Conservation (phyloP, 2,797 vertebrate genomes). For the Poecilia picta region DNA sequence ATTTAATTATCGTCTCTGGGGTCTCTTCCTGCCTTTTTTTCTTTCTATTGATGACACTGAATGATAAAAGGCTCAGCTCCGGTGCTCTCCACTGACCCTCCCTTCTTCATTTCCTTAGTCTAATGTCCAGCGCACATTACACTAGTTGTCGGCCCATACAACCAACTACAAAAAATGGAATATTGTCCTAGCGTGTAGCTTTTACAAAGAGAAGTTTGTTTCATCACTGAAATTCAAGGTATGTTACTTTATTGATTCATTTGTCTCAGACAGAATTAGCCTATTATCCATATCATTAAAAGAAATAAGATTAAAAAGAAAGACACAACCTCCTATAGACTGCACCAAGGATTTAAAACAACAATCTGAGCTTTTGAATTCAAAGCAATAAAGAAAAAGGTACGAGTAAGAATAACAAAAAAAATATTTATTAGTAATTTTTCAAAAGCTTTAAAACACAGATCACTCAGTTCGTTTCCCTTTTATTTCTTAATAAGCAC, state of each 20-base stretch:
- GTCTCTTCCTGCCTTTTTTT: too few species aligned
- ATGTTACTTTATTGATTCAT: neutral
- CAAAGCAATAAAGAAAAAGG: constrained; percentile 1
- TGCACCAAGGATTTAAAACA: neutral
- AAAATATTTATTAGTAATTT: constrained; percentile 8
- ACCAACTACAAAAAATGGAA: neutral
- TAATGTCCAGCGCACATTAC: too few species aligned
- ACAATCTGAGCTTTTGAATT: neutral
- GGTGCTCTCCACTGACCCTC: too few species aligned
- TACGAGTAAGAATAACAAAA: neutral
- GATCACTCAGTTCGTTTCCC: neutral
- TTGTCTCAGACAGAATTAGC: neutral
- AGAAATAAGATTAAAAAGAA: neutral
- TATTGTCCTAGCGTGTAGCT: neutral
- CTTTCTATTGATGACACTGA: too few species aligned
- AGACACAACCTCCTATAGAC: neutral
- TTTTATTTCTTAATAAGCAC: neutral
- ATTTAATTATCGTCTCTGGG: too few species aligned
- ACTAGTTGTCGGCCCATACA: too few species aligned
- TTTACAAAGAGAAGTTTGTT: neutral
- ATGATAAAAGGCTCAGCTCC: too few species aligned
- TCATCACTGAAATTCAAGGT: neutral
- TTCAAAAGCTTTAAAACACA: neutral
- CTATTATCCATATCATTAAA: neutral
- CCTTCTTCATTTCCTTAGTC: too few species aligned